Base-by-base conservation (phyloP, 2,888 invertebrate genomes). In the Prenolepis imparis region DNA sequence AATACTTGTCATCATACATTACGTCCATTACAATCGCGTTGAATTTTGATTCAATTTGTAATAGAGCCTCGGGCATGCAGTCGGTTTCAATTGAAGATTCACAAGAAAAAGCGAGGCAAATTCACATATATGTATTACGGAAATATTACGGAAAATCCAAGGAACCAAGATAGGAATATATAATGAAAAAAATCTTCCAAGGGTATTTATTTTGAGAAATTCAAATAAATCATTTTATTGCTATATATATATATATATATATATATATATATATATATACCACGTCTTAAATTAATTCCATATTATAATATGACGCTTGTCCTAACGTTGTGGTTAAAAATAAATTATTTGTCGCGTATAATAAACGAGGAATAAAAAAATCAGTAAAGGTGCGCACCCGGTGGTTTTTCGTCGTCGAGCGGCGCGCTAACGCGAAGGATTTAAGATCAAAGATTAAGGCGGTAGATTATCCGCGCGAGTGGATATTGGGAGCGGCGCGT, bases 401-500 rank as follows among this genome's bases (percentile, higher is more conserved):
- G 55, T 44, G n/a, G 55, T 44, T 24, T 18, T 59, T 61, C 59
- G 72, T 59, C 44, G 44, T 78, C 59, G 44, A 21, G 70, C 18
- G 12, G 21, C 59, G 44, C 36, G 21, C 36, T 77, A 77, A 68
- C 59, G 67, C 41, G n/a, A 21, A 68, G 68, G 55, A 77, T 63
- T 77, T 67, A 67, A 68, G 77, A 68, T 80, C 72, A 59, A 72
- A 72, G 36, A 78, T 78, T 59, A 72, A 72, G 72, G 44, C 78
- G 78, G 24, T 80, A 72, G 68, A 68, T 77, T 77, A 77, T 77
- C 41, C 77, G 77, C 3, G 28, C 44, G 12, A 72, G 78, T 59
- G 55, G 67, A 67, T 80, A 72, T 72, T 59, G 59, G 59, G 44
- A 48, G 11, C 78, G 44, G 12, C 70, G 57, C 77, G 68, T 57